Evolutionary conservation across 2,888 invertebrate species (phyloP).

Genomic region (Choristoneura rosaceana): DNA sequence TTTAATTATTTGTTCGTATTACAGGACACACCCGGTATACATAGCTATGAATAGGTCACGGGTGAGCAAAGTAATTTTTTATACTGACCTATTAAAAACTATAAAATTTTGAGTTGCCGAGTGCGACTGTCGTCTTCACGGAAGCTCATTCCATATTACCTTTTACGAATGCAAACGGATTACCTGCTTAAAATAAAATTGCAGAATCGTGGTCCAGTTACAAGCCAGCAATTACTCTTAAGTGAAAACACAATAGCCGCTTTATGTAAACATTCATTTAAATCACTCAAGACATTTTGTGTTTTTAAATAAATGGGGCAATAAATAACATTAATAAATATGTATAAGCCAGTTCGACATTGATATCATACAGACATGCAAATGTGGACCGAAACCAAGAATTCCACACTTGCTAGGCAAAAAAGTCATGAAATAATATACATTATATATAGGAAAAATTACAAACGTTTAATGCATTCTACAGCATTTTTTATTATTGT

Average conservation of each 20-base stretch:
- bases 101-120: not conserved
- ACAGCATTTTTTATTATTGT: too few relatives aligned
- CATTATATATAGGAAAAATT: not conserved
- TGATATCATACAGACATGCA: constrained; percentile 72
- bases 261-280: constrained; percentile 69
- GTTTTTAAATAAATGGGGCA: constrained; percentile 68
- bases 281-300: constrained; percentile 70
- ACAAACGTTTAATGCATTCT: not conserved
- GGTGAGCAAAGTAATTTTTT: too few relatives aligned
- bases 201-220: constrained; percentile 66
- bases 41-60: too few relatives aligned
- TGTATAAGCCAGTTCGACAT: constrained; percentile 66
- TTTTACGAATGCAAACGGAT: constrained; percentile 15
- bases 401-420: constrained; percentile 57
- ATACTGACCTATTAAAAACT: too few relatives aligned
- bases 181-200: constrained; percentile 51
- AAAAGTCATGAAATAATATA: constrained; percentile 21
- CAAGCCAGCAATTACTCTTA: constrained; percentile 63
- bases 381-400: constrained; percentile 65
- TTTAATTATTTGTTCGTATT: too few relatives aligned
- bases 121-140: not conserved
- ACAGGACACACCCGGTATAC: too few relatives aligned
- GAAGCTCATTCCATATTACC: constrained; percentile 7
- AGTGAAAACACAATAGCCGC: constrained; percentile 69
- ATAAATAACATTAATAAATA: constrained; percentile 80